Base-by-base conservation (phyloP, 2,113 vertebrate genomes). In the Apodemus speciosus region DNA sequence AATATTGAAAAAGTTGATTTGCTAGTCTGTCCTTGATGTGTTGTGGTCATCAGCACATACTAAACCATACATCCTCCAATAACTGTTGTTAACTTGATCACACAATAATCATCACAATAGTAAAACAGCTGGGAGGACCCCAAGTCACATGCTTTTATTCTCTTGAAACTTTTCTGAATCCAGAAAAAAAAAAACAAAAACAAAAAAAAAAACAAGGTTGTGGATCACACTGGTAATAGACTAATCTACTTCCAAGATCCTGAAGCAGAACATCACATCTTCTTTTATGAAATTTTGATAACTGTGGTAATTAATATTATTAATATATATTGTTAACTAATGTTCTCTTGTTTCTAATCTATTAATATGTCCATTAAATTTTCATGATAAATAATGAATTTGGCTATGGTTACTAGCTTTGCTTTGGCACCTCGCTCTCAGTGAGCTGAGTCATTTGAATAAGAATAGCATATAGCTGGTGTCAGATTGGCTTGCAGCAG, bases 311-410 rank as follows among this genome's bases (percentile, higher is more conserved):
- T 81, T 93, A 88, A 89, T 89, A 58, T 79, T 86, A 53, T 77
- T 68, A 92, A 51, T 38, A 0, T 60, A 32, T 27, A 10, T 40
- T 88, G 49, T 88, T 94, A 85, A 89, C 21, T 89, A 71, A 66
- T 25, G 9, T 79, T 94, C 35, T 94, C 23, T 80, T 94, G 75
- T 71, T 88, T 88, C n/a, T 91, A 46, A 27, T 71, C 46, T 90
- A 81, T 89, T 77, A 68, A 79, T 35, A 60, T 64, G 23, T 35
- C 35, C 58, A 88, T 90, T 87, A 94, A 89, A 60, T n/a, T 80
- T 92, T 88, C 56, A 84, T 93, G 81, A 72, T 75, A 95, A 97
- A 84, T 77, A 72, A 88, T 71, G 23, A 87, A 88, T 94, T 77
- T 58, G 87, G 56, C 20, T 43, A 46, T 11, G 62, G 30, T 76